Conservation (phyloP, 2,888 invertebrate genomes). For the Phlogophora meticulosa region DNA sequence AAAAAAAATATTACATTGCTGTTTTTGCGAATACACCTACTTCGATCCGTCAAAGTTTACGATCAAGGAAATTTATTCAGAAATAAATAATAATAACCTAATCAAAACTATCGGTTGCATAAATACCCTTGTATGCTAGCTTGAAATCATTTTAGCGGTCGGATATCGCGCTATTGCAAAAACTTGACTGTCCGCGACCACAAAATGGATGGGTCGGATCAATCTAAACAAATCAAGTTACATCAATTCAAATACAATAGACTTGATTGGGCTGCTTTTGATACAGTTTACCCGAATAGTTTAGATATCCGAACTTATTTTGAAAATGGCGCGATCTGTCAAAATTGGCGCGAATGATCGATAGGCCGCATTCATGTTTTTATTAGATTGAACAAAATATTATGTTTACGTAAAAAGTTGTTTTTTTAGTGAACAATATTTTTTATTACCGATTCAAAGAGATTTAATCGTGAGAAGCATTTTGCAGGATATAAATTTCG, state of each 20-base stretch:
- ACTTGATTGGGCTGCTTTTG: constrained; percentile 81
- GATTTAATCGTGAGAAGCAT: constrained; percentile 46
- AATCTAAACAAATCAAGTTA: constrained; percentile 84
- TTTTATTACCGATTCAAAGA: constrained; percentile 23
- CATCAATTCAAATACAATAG: constrained; percentile 78
- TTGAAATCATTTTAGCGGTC: too few species aligned
- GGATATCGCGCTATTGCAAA: constrained; percentile 22
- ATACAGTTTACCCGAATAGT: constrained; percentile 67
- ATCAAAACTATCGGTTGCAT: constrained; percentile 62
- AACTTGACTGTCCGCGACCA: constrained; percentile 68
- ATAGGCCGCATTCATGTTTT: constrained; percentile 68
- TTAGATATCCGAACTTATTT: constrained; percentile 75
- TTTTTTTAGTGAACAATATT: constrained; percentile 10
- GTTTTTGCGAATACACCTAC: too few species aligned
- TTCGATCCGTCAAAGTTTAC: too few species aligned
- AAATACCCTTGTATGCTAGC: too few species aligned
- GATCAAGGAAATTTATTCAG: background rate
- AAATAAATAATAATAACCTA: constrained; percentile 22
- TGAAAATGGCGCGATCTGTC: constrained; percentile 77
- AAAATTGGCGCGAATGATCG: constrained; percentile 79
- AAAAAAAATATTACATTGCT: too few species aligned
- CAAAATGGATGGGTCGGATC: constrained; percentile 83
- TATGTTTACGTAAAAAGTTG: constrained; percentile 50
- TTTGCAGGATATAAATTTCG: background rate
- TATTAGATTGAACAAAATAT: constrained; percentile 55